These are phyloP conservation scores for Oxyteleia sp. DNA, from an alignment of 2,888 invertebrate species.

Conservation along the genomic window DNA sequence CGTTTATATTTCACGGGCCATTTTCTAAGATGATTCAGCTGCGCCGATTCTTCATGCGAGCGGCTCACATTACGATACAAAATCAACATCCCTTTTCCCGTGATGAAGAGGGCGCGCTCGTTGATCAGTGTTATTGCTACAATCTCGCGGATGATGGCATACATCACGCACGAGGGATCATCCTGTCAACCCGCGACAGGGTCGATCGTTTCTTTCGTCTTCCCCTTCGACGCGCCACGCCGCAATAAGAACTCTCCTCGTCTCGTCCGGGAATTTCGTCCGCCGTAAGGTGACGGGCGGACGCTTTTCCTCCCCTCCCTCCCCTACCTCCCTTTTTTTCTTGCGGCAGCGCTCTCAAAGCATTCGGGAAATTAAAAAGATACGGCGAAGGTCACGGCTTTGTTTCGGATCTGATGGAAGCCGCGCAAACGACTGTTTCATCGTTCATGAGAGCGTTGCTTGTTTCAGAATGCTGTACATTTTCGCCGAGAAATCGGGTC, in stretches of 20 bases:
- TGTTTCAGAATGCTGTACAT: constrained; percentile 34
- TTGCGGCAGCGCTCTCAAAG: too few species aligned
- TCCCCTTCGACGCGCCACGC: constrained; percentile 16
- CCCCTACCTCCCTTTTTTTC: too few species aligned
- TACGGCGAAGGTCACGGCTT: constrained; percentile 66
- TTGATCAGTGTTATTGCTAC: constrained; percentile 57
- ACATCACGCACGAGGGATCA: constrained; percentile 44
- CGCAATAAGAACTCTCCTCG: constrained; percentile 44
- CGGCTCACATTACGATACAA: constrained; percentile 42
- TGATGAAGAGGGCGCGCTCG: constrained; percentile 34
- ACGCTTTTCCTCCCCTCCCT: too few species aligned
- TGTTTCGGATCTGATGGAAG: constrained; percentile 37
- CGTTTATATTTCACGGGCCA: constrained; percentile 25
- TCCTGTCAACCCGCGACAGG: constrained; percentile 34
- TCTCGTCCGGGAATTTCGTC: too few species aligned
- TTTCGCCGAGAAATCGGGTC: constrained; percentile 48
- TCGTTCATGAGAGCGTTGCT: constrained; percentile 47
- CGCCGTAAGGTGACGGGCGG: too few species aligned
- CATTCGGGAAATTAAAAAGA: constrained; percentile 64
- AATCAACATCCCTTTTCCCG: constrained; percentile 40
- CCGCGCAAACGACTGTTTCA: constrained; percentile 48
- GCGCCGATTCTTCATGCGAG: constrained; percentile 28
- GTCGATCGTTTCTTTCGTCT: constrained; percentile 36
- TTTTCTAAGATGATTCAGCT: constrained; percentile 49
- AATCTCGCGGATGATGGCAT: constrained; percentile 38